These are phyloP conservation scores for Bolinopsis microptera DNA, from an alignment of 37 sponge, comb jelly and placozoan genomes.

Conservation along the genomic window DNA sequence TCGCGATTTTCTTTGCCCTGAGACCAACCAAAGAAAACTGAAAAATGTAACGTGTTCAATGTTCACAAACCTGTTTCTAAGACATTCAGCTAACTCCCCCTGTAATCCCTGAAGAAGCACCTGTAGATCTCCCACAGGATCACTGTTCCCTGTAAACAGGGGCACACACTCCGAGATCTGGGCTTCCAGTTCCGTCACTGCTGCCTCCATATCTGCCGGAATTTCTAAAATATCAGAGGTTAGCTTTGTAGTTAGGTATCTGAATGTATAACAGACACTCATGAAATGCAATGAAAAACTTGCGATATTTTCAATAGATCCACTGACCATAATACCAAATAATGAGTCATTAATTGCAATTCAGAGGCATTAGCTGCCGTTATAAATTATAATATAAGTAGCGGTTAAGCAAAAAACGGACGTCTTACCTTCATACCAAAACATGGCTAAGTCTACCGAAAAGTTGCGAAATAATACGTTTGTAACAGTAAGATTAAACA, in stretches of 20 bases:
- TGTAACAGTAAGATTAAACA: too few relatives aligned
- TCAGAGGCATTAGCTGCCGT: too few relatives aligned
- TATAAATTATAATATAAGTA: too few relatives aligned
- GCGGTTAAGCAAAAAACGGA: too few relatives aligned
- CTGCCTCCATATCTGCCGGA: neutral
- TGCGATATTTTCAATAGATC: too few relatives aligned
- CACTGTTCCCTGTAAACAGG: slow-evolving; percentile 42
- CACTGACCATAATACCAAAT: too few relatives aligned
- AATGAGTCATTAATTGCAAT: too few relatives aligned
- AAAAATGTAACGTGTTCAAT: too few relatives aligned
- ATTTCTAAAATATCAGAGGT: neutral
- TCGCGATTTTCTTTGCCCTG: too few relatives aligned
- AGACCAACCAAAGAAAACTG: too few relatives aligned
- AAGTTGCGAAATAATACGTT: too few relatives aligned
- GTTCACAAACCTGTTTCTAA: slow-evolving; percentile 52
- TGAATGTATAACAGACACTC: neutral
- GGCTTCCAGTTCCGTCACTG: slow-evolving; percentile 49
- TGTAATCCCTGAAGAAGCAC: neutral
- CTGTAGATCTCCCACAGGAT: slow-evolving; percentile 62
- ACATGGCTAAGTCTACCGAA: too few relatives aligned
- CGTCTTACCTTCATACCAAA: neutral
- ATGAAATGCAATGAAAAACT: neutral
- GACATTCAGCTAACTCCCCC: slow-evolving; percentile 24
- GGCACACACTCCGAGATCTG: slow-evolving; percentile 59
- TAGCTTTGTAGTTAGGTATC: neutral